Evolutionary conservation across 2,888 invertebrate genomes (phyloP).

Genomic region (Monochamus alternatus): DNA sequence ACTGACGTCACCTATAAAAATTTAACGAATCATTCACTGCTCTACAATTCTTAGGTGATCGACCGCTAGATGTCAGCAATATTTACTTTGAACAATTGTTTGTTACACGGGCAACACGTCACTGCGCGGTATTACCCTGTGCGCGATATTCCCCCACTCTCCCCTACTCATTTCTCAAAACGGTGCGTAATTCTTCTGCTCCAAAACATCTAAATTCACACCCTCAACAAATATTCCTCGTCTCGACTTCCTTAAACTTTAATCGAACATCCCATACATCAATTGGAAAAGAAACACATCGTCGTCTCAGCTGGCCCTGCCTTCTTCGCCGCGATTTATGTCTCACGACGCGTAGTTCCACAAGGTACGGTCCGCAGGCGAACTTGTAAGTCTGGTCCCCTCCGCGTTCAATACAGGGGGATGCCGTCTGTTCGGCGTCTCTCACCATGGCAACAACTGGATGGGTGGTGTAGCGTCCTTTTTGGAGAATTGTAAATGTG

Average conservation of each 20-base stretch:
- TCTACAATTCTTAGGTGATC: too few species aligned
- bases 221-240: background rate
- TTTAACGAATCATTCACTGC: too few species aligned
- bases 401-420: background rate
- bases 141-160: too few species aligned
- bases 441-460: conserved; percentile 9
- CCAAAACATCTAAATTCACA: too few species aligned
- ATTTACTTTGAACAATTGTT: too few species aligned
- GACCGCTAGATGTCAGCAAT: too few species aligned
- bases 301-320: background rate
- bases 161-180: too few species aligned
- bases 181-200: too few species aligned
- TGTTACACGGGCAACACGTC: too few species aligned
- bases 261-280: background rate
- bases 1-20: too few species aligned
- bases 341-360: background rate
- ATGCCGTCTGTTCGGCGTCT: conserved; percentile 1
- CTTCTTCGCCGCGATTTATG: background rate
- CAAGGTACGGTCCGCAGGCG: background rate
- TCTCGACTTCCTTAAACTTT: background rate
- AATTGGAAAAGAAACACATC: background rate
- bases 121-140: too few species aligned
- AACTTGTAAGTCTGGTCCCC: background rate
- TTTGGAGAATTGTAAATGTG: background rate
- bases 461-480: background rate